Percentiles rank a stretch among this genome's conserved stretches.
phyloP scores from a whole-genome alignment of 2,797 vertebrate species.

The Karalla daura region DNA sequence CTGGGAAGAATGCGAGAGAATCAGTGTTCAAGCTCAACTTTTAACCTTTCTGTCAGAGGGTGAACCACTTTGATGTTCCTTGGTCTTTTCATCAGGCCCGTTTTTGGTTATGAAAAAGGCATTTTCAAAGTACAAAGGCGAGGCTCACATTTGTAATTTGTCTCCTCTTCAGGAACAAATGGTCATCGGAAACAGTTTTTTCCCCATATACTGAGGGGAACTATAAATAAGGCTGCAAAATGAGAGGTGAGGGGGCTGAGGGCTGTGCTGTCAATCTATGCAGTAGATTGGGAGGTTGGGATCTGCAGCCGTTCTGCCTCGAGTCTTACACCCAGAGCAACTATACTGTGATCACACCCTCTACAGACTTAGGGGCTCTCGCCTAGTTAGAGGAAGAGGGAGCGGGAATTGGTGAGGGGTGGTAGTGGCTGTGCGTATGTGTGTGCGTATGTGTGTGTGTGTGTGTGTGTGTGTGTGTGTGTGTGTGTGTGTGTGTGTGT shows the following conservation, averaged over 20 bases:
- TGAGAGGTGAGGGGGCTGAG: slow-evolving; percentile 62
- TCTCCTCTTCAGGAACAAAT: slow-evolving; percentile 84
- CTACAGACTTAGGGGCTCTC: slow-evolving; percentile 71
- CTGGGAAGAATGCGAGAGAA: slow-evolving; percentile 90
- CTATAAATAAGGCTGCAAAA: slow-evolving; percentile 72
- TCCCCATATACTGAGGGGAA: slow-evolving; percentile 59
- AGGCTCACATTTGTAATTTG: slow-evolving; percentile 94
- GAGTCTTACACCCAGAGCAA: slow-evolving; percentile 79
- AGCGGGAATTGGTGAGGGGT: slow-evolving; percentile 65
- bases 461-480: slow-evolving; percentile 34
- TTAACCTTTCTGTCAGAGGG: slow-evolving; percentile 93
- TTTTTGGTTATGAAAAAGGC: slow-evolving; percentile 86
- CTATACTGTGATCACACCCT: slow-evolving; percentile 80
- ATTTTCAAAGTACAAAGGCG: slow-evolving; percentile 88
- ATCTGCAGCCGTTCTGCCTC: slow-evolving; percentile 69
- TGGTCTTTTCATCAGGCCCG: slow-evolving; percentile 93
- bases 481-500: slow-evolving; percentile 32
- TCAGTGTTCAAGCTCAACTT: slow-evolving; percentile 92
- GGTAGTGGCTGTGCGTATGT: slow-evolving; percentile 56
- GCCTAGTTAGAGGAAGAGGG: slow-evolving; percentile 74
- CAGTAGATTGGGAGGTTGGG: slow-evolving; percentile 64
- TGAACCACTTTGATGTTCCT: slow-evolving; percentile 94
- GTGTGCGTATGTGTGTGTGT: slow-evolving; percentile 31
- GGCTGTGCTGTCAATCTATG: slow-evolving; percentile 61
- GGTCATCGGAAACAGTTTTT: slow-evolving; percentile 73